Evolutionary conservation across 2,797 vertebrate species (phyloP), one percentile per base, ranked within the genome.

Genomic region (Linurgus olivaceus): DNA sequence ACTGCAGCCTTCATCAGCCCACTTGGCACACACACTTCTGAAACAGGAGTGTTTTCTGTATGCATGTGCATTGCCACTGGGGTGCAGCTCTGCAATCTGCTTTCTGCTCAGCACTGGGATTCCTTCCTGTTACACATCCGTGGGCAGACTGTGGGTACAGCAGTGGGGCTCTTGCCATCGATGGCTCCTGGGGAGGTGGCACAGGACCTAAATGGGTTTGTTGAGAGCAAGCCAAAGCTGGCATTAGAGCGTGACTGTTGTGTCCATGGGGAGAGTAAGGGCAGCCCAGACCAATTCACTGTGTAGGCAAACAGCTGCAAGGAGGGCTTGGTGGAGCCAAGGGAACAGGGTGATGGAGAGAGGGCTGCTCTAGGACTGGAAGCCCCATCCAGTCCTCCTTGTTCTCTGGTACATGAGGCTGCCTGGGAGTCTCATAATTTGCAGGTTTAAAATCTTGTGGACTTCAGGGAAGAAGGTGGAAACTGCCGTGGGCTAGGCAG

Each of bases 101-200:
- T 45, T 86, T 35, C 38, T 77, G 47, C 45, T 85, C 54, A 38
- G 61, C 23, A 2, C 54, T 11, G 2, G 0, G 18, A 5, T 12
- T 61, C 72, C 63, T 14, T 29, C 28, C 0, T 3, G 13, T 14
- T 7, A 20, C 19, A 13, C 24, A 9, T 5, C 71, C 0, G 0
- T 9, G 13, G 72, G 72, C 58, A 86, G 71, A 44, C 77, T 3
- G 0, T 0, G 4, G 4, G 48, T 24, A 2, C 4, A 0, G 47
- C 6, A 40, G 17, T 11, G 18, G 58, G 31, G 24, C 40, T 9
- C 6, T 11, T 26, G 33, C 55, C 59, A 11, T 17, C 2, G 0
- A 17, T 80, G 51, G 21, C 19, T 67, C 40, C n/a, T 1, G 3
- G 20, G 62, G 25, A 62, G 24, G 31, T 1, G 10, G 58, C 54